phyloP scores from a whole-genome alignment of 2,113 vertebrate species.

The Azemiops feae region DNA sequence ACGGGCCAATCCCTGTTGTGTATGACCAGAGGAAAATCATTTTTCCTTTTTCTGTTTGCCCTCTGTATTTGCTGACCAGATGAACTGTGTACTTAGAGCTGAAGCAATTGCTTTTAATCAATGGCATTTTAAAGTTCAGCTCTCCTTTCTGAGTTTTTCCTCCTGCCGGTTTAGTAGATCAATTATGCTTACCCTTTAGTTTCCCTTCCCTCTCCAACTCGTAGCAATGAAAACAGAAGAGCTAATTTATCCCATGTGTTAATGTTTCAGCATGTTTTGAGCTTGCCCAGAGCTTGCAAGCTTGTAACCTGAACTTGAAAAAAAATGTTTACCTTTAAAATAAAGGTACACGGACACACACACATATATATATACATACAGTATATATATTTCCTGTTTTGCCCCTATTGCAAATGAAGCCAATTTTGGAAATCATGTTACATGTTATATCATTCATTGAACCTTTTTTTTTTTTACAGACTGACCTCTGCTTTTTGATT shows the following conservation, averaged over 20 bases:
- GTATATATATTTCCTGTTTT: neutral
- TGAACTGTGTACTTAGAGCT: neutral
- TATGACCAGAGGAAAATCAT: neutral
- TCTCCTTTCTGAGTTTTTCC: neutral
- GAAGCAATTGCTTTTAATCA: conserved; percentile 20
- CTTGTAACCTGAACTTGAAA: neutral
- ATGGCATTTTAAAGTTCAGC: conserved; percentile 1
- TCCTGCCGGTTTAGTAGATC: neutral
- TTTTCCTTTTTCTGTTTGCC: neutral
- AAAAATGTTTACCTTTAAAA: conserved; percentile 1
- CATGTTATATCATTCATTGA: neutral
- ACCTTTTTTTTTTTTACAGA: neutral
- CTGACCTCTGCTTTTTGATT: neutral
- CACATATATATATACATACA: no score
- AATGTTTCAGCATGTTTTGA: neutral
- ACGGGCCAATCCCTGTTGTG: neutral
- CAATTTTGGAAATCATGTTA: neutral
- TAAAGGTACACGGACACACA: no score
- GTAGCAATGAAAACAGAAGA: neutral
- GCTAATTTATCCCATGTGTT: neutral
- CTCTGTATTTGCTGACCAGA: neutral
- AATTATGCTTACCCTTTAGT: neutral
- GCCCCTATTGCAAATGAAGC: neutral
- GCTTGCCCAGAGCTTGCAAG: conserved; percentile 6
- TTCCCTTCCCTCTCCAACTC: neutral